Evolutionary conservation across 2,797 vertebrate species (phyloP), one percentile per base, ranked within the genome.

Genomic region (Mareca penelope): DNA sequence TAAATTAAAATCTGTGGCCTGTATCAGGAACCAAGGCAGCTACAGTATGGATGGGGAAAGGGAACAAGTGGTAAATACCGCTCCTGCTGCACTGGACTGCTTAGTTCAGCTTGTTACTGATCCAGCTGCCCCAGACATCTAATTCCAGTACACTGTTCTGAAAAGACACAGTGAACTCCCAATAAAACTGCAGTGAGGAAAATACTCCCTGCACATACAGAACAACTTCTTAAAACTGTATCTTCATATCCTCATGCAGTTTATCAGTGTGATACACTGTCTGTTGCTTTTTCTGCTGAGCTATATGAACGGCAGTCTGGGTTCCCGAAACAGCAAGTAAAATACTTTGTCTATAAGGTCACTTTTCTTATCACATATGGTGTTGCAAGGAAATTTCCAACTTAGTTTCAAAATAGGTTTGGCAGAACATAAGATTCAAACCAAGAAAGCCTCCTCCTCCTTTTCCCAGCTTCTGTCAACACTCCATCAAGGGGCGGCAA

Each of bases 351-450:
- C 84, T 75, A 21, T 89, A 96, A 93, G 64, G 50, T 96, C 88
- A 86, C 57, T 94, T 89, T 88, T 86, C 73, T 90, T 95, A 93
- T 93, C 75, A 61, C 85, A 80, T 75, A 42, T 35, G 50, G 81
- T 78, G 46, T 76, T 24, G 11, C 84, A 94, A 95, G 80, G 87
- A 94, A 89, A 85, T 89, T 90, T 96, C 80, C 77, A 93, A 63
- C 89, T 93, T 88, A 44, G 65, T 91, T 94, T 93, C 93, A 91
- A 94, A 96, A 93, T 70, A 92, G 35, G 75, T 80, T 91, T 86
- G 69, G 59, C 71, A 81, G 78, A 76, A 73, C 31, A 6, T 64
- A 53, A 59, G 69, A 87, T 48, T 93, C 56, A 91, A 90, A 72
- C 80, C 82, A 90, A 95, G 80, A 91, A 90, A 93, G 6, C 44